These are phyloP conservation scores for Sebastes steindachneri DNA, from an alignment of 2,797 vertebrate species.

Conservation along the genomic window DNA sequence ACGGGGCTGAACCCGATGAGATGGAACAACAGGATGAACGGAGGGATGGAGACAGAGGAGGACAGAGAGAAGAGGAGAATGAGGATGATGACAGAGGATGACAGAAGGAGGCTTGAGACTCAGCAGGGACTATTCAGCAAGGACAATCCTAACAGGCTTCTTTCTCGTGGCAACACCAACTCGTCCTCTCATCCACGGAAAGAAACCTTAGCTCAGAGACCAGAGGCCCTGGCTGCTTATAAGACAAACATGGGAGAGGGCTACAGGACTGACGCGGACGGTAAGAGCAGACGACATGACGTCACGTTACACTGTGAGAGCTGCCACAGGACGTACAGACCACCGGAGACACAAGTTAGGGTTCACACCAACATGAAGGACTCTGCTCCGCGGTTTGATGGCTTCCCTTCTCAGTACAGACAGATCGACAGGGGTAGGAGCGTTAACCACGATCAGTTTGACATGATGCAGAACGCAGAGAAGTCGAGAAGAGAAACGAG, in stretches of 20 bases:
- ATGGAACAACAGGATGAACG: conserved; percentile 36
- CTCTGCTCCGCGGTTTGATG: not conserved
- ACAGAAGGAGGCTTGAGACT: conserved; percentile 27
- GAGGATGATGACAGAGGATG: conserved; percentile 55
- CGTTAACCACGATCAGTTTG: conserved; percentile 59
- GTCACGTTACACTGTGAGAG: conserved; percentile 52
- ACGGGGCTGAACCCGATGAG: conserved; percentile 32
- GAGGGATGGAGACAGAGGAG: conserved; percentile 33
- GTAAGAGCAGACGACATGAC: conserved; percentile 34
- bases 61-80: conserved; percentile 59
- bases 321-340: conserved; percentile 65
- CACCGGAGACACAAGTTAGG: conserved; percentile 26
- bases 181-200: conserved; percentile 26
- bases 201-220: conserved; percentile 11
- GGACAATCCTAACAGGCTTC: conserved; percentile 9
- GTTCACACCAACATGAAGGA: conserved; percentile 22
- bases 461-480: conserved; percentile 10
- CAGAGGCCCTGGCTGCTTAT: not conserved
- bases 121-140: conserved; percentile 15
- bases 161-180: conserved; percentile 22
- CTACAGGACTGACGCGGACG: conserved; percentile 3
- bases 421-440: conserved; percentile 48
- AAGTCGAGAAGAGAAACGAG: conserved; percentile 59
- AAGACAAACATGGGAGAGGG: not conserved
- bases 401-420: conserved; percentile 25